phyloP scores from a whole-genome alignment of 1,140 invertebrate species.

The Drosophila quadrilineata region DNA sequence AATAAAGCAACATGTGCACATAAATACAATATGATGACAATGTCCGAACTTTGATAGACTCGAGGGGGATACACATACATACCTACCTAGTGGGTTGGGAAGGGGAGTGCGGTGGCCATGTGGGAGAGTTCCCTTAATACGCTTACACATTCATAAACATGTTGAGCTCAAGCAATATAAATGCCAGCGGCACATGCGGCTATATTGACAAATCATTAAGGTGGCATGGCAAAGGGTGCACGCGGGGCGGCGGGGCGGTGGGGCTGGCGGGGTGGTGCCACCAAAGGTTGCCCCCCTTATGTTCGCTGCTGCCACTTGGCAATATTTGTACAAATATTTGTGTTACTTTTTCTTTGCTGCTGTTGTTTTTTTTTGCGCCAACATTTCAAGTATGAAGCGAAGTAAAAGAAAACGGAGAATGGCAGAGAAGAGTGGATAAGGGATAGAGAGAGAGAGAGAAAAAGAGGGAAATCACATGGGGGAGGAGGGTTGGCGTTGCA shows the following conservation, averaged over 20 bases:
- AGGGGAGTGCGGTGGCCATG: background rate
- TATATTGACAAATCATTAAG: slow-evolving; percentile 63
- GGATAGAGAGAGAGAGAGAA: background rate
- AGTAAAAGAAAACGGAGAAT: slow-evolving; percentile 27
- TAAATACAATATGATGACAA: slow-evolving; percentile 27
- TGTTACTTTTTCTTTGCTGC: slow-evolving; percentile 34
- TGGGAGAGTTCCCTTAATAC: slow-evolving; percentile 11
- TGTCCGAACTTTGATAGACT: slow-evolving; percentile 14
- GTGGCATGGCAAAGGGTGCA: slow-evolving; percentile 15
- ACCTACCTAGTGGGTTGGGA: no score
- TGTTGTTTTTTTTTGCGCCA: no score
- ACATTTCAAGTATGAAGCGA: slow-evolving; percentile 31
- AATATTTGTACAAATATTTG: slow-evolving; percentile 47
- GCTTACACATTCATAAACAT: slow-evolving; percentile 49
- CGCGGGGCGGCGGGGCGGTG: no score
- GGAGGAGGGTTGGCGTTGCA: no score
- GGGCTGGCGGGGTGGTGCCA: no score
- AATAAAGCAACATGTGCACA: slow-evolving; percentile 29
- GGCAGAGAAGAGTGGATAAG: slow-evolving; percentile 3
- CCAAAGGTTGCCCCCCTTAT: background rate
- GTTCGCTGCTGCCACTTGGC: background rate
- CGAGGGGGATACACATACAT: no score
- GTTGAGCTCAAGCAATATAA: slow-evolving; percentile 36
- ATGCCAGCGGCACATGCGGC: slow-evolving; percentile 36
- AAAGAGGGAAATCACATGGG: background rate